Conservation (phyloP, 2,888 invertebrate genomes). For the Dermolepida albohirtum region DNA sequence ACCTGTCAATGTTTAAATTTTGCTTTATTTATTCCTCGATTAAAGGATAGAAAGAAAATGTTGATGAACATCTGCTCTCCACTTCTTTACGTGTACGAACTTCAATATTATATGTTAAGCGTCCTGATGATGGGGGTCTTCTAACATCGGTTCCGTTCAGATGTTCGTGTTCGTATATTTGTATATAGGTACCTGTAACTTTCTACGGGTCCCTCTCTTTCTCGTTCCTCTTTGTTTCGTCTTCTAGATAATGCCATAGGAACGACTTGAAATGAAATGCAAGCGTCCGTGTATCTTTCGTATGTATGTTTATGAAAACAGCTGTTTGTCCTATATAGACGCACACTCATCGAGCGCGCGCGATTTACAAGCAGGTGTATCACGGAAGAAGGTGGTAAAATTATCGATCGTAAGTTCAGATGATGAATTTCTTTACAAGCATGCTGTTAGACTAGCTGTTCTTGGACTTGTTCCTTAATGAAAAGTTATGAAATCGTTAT, state of each 20-base stretch:
- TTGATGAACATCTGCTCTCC: constrained; percentile 10
- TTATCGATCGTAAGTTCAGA: background rate
- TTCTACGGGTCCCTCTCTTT: background rate
- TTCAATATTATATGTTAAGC: constrained; percentile 3
- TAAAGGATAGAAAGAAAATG: background rate
- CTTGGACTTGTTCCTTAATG: constrained; percentile 6
- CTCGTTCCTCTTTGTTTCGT: constrained; percentile 1
- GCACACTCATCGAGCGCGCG: background rate
- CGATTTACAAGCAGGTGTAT: constrained; percentile 28
- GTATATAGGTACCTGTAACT: constrained; percentile 7
- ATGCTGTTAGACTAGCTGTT: constrained; percentile 1
- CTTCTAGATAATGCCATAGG: background rate
- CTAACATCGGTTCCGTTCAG: constrained; percentile 14
- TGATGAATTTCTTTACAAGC: constrained; percentile 23
- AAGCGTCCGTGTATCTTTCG: background rate
- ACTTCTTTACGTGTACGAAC: constrained; percentile 4
- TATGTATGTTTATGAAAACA: constrained; percentile 6
- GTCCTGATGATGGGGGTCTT: constrained; percentile 2
- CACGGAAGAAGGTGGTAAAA: constrained; percentile 27
- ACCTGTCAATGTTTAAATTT: constrained; percentile 8
- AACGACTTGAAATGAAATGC: constrained; percentile 9
- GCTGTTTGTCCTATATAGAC: constrained; percentile 20
- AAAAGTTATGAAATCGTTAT: constrained; percentile 26
- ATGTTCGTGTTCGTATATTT: background rate
- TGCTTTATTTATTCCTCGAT: constrained; percentile 3